phyloP scores from a whole-genome alignment of 2,888 invertebrate genomes.

The Conchocele bisecta region DNA sequence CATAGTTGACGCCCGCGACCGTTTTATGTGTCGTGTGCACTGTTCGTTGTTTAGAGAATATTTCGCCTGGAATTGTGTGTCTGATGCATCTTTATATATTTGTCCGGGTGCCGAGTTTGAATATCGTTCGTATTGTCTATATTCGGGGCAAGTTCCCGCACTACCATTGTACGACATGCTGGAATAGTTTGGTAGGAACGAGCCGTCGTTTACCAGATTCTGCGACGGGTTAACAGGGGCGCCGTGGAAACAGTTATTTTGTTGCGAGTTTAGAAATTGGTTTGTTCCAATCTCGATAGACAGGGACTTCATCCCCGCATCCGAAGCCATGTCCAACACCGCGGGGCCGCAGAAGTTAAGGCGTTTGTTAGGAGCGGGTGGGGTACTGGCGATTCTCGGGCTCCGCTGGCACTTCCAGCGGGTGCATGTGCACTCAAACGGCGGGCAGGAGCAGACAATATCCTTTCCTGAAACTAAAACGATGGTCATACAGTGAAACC shows the following conservation, averaged over 20 bases:
- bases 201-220: not conserved
- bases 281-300: conserved; percentile 58
- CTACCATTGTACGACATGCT: not conserved
- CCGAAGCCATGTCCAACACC: conserved; percentile 51
- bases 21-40: no score
- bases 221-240: not conserved
- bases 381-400: conserved; percentile 55
- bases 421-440: conserved; percentile 76
- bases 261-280: conserved; percentile 30
- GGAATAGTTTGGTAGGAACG: not conserved
- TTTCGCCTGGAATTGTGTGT: no score
- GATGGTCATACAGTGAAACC: not conserved
- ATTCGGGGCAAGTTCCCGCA: not conserved
- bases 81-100: not conserved
- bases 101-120: not conserved
- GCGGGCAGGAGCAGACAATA: conserved; percentile 77
- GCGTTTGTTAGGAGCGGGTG: conserved; percentile 49
- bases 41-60: no score
- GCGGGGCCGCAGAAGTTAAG: conserved; percentile 47
- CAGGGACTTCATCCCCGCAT: conserved; percentile 53
- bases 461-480: conserved; percentile 64
- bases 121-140: not conserved
- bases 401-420: conserved; percentile 51
- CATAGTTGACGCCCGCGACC: no score
- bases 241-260: conserved; percentile 1